These are phyloP conservation scores for Myanophis thanlyinensis DNA, from an alignment of 2,113 vertebrate genomes.

Conservation along the genomic window DNA sequence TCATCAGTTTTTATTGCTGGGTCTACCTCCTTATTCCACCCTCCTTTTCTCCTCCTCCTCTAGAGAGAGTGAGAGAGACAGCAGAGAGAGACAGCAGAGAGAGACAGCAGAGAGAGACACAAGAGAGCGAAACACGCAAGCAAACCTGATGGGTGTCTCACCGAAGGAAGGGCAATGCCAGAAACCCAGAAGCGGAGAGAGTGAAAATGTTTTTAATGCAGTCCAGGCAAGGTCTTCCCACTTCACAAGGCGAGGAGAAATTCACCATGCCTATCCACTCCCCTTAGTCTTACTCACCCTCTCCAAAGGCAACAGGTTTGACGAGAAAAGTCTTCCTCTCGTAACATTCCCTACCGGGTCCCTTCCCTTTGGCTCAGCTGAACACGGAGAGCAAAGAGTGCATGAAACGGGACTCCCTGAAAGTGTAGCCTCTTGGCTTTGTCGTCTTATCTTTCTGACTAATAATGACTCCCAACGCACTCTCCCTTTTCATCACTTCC, in stretches of 20 bases:
- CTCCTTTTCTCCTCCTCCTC: conserved; percentile 29
- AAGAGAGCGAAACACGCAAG: accelerated
- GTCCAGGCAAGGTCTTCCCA: background rate
- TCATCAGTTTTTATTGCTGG: conserved; percentile 67
- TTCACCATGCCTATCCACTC: background rate
- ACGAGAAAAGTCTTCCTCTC: conserved; percentile 64
- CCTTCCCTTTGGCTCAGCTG: conserved; percentile 50
- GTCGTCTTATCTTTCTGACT: conserved; percentile 12
- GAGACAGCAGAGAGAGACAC: background rate
- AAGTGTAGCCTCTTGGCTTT: conserved; percentile 19
- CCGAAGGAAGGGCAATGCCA: background rate
- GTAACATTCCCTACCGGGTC: conserved; percentile 33
- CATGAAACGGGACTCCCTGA: conserved; percentile 48
- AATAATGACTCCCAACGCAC: conserved; percentile 8
- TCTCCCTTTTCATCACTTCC: conserved; percentile 48
- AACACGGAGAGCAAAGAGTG: conserved; percentile 3
- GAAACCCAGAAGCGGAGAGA: background rate
- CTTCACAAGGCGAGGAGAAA: background rate
- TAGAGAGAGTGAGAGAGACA: too few relatives aligned
- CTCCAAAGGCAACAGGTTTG: conserved; percentile 60
- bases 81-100: accelerated
- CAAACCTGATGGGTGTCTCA: background rate
- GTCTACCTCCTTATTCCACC: conserved; percentile 54
- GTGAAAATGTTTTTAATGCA: background rate
- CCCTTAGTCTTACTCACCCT: background rate